A percentile compares a stretch with the other conserved stretches of the same genome.
phyloP scores from a whole-genome alignment of 2,797 vertebrate genomes.

The Champsocephalus gunnari region DNA sequence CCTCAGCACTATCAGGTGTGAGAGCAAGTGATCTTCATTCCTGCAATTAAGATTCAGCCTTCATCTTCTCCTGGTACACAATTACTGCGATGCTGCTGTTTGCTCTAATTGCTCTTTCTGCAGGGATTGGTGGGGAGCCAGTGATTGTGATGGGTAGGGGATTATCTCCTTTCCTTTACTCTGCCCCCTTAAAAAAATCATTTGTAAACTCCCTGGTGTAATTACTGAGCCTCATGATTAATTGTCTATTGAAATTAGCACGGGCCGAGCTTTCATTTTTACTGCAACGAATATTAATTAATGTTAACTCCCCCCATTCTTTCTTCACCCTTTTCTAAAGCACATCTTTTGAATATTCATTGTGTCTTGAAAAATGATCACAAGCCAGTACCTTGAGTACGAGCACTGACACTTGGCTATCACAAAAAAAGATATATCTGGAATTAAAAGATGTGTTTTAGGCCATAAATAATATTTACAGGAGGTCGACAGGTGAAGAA shows the following conservation, averaged over 20 bases:
- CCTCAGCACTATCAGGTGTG: conserved; percentile 89
- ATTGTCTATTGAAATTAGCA: conserved; percentile 99
- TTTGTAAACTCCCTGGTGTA: conserved; percentile 99
- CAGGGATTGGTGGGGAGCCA: conserved; percentile 96
- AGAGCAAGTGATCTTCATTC: conserved; percentile 92
- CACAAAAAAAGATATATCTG: conserved; percentile 83
- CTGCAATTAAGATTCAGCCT: conserved; percentile 95
- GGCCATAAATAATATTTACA: conserved; percentile 86
- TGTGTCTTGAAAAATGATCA: conserved; percentile 93
- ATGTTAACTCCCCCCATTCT: conserved; percentile 91
- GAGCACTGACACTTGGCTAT: conserved; percentile 90
- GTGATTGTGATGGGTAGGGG: conserved; percentile 94
- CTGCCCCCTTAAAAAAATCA: conserved; percentile 93
- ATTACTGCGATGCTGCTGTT: conserved; percentile 95
- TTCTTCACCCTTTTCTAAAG: conserved; percentile 85
- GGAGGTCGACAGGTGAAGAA: conserved; percentile 78
- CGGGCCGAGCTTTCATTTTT: conserved; percentile 99
- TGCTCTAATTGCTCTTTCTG: conserved; percentile 97
- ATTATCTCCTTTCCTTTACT: conserved; percentile 93
- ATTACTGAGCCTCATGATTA: conserved; percentile 99
- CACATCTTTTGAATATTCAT: conserved; percentile 98
- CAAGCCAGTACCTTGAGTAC: conserved; percentile 86
- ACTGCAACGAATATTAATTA: conserved; percentile 99
- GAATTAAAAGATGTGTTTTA: conserved; percentile 83
- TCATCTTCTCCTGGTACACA: conserved; percentile 93